Conservation (phyloP, 2,113 vertebrate genomes). For the Anolis carolinensis region DNA sequence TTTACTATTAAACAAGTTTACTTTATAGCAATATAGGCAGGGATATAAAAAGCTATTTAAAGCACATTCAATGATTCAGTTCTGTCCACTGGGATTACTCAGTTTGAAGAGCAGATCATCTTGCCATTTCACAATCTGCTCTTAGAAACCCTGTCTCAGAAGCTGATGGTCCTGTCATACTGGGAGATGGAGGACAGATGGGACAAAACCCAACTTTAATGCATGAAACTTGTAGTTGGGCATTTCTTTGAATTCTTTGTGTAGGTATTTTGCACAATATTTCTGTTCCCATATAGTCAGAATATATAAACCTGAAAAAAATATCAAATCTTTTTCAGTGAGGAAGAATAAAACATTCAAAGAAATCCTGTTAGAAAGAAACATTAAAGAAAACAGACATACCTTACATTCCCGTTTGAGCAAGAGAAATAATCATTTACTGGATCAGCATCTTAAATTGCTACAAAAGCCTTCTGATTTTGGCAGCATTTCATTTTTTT, state of each 20-base stretch:
- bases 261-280: not conserved
- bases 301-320: constrained; percentile 36
- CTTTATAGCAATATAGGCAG: not conserved
- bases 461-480: constrained; percentile 48
- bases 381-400: constrained; percentile 29
- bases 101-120: not conserved
- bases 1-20: not conserved
- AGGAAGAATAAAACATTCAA: constrained; percentile 38
- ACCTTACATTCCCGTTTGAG: constrained; percentile 39
- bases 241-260: not conserved
- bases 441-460: constrained; percentile 49
- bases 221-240: not conserved
- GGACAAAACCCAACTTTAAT: not conserved
- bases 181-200: not conserved
- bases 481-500: constrained; percentile 45
- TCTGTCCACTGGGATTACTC: not conserved
- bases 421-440: constrained; percentile 54
- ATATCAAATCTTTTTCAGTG: constrained; percentile 14
- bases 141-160: not conserved
- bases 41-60: not conserved
- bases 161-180: not conserved
- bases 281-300: constrained; percentile 24
- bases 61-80: not conserved
- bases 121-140: not conserved
- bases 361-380: constrained; percentile 40